phyloP scores from a whole-genome alignment of 2,113 vertebrate species.

The Leptocoma aspasia region DNA sequence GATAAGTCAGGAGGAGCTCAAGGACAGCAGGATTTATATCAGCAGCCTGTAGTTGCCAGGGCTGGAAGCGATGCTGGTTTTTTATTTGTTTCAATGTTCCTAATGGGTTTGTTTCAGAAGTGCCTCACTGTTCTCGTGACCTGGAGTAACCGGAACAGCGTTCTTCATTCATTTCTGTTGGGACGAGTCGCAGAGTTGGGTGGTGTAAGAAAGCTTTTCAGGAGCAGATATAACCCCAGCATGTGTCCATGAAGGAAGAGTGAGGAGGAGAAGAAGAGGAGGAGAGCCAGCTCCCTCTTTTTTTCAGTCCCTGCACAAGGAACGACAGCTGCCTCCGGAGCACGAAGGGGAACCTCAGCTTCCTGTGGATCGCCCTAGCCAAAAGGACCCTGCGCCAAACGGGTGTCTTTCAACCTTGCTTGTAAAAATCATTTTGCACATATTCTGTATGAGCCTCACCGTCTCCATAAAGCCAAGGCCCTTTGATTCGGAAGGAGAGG shows the following conservation, averaged over 20 bases:
- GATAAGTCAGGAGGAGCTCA: conserved; percentile 81
- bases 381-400: conserved; percentile 72
- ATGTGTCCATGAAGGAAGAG: conserved; percentile 60
- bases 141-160: conserved; percentile 89
- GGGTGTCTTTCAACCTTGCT: conserved; percentile 78
- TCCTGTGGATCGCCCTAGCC: conserved; percentile 61
- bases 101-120: conserved; percentile 98
- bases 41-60: conserved; percentile 89
- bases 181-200: conserved; percentile 80
- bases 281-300: conserved; percentile 48
- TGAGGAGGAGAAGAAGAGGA: conserved; percentile 44
- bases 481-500: conserved; percentile 55
- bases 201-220: conserved; percentile 72
- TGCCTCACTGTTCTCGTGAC: conserved; percentile 99
- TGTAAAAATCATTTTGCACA: conserved; percentile 81
- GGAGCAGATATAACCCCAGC: conserved; percentile 72
- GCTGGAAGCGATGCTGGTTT: conserved; percentile 73
- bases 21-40: conserved; percentile 90
- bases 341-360: conserved; percentile 58
- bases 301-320: conserved; percentile 53
- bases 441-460: conserved; percentile 75
- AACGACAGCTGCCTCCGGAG: conserved; percentile 39
- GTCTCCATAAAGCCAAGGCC: conserved; percentile 73
- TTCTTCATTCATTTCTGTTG: conserved; percentile 83
- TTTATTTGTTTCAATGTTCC: conserved; percentile 86